Evolutionary conservation across 2,888 invertebrate genomes (phyloP), one percentile per base, ranked within the genome.

Genomic region (Sinotaia quadrata): DNA sequence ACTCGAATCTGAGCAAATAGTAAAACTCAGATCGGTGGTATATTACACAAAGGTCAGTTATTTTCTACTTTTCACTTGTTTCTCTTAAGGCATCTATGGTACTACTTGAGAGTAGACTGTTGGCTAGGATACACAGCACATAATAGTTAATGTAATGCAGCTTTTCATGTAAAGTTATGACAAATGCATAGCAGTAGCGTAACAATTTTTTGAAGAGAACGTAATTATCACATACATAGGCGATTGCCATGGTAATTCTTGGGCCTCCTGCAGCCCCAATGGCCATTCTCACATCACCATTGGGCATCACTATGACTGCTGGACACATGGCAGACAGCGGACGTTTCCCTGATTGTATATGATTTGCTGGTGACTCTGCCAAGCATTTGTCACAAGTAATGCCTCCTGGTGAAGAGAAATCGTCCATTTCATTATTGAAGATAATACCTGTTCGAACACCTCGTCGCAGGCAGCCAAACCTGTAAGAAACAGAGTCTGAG

Each of bases 311-410:
- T 18, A 97, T 89, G 58, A 98, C 92, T 33, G 93, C 91, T 0
- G 97, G 97, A 71, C 92, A 92, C 95, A 97, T 97, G 0, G 96
- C 96, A 27, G 96, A 97, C 81, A 96, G 89, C 0, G 97, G 95
- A 47, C 94, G 91, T 83, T 95, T 94, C 2, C 93, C 93, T 0
- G 96, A 94, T 34, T 88, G 89, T 59, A 97, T 93, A 86, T 92
- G 93, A 89, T 98, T 98, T 0, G 93, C 92, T 0, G 93, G 92
- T 0, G 95, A 94, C 0, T 97, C 93, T 24, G 84, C 82, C 57
- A 89, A 82, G 8, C 89, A 89, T 71, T 85, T 89, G 33, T 63
- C 68, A 65, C 86, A 85, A 21, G 79, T 81, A 65, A 84, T 83
- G 29, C 85, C 77, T n/a, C n/a, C n/a, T 0, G 94, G 93, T 3